Conservation (phyloP, 2,888 invertebrate species). For the Aromia moschata region DNA sequence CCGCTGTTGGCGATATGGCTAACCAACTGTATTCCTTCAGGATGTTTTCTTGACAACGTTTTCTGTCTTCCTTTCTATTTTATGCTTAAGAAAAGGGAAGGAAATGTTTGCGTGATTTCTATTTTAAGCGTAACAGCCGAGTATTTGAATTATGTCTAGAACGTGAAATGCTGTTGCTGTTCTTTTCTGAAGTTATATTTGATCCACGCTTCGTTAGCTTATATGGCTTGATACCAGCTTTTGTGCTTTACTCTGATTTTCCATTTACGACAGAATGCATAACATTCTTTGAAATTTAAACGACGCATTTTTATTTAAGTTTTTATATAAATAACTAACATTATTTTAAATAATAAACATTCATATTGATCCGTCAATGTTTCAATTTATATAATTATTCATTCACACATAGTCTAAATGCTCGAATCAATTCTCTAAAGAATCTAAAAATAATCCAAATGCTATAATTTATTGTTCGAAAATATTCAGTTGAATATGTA, state of each 20-base stretch:
- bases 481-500: no score
- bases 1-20: slow-evolving; percentile 35
- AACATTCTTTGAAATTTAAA: slow-evolving; percentile 27
- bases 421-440: no score
- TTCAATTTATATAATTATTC: no score
- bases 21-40: slow-evolving; percentile 37
- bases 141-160: slow-evolving; percentile 51
- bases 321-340: slow-evolving; percentile 18
- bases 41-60: slow-evolving; percentile 22
- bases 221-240: slow-evolving; percentile 46
- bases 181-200: slow-evolving; percentile 32
- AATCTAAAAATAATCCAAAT: no score
- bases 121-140: slow-evolving; percentile 25
- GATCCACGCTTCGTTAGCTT: slow-evolving; percentile 38
- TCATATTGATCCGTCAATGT: no score
- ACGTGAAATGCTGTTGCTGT: slow-evolving; percentile 43
- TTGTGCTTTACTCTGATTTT: slow-evolving; percentile 46
- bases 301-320: slow-evolving; percentile 19
- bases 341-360: slow-evolving; percentile 1
- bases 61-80: slow-evolving; percentile 15
- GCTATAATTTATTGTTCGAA: no score
- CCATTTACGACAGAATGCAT: slow-evolving; percentile 41
- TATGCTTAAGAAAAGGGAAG: slow-evolving; percentile 13
- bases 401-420: no score
- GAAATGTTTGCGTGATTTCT: slow-evolving; percentile 16